phyloP scores from a whole-genome alignment of 2,888 invertebrate species.

The Heliothis peltigera region DNA sequence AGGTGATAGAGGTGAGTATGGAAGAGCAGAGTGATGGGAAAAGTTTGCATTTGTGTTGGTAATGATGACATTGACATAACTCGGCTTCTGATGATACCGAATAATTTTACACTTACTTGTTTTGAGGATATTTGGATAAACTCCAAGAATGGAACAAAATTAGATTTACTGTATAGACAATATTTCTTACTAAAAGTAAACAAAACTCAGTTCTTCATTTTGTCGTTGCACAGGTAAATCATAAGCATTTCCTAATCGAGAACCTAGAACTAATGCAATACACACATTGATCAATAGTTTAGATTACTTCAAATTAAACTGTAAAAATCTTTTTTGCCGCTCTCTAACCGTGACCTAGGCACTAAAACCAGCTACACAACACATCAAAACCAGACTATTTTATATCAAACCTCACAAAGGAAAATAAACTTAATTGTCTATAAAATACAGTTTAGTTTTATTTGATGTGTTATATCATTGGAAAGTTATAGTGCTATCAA shows the following conservation, averaged over 20 bases:
- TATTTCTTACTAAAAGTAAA: no score
- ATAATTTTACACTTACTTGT: no score
- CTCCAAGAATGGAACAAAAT: no score
- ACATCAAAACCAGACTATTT: neutral
- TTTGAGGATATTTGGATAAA: no score
- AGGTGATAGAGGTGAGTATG: slow-evolving; percentile 25
- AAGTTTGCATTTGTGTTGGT: slow-evolving; percentile 23
- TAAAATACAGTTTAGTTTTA: slow-evolving; percentile 19
- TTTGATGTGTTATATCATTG: slow-evolving; percentile 2
- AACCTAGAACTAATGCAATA: neutral
- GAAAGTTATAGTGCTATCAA: slow-evolving; percentile 43
- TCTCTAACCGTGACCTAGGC: slow-evolving; percentile 15
- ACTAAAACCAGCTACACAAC: neutral
- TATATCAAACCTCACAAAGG: neutral
- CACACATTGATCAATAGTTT: neutral
- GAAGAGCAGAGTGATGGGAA: slow-evolving; percentile 10
- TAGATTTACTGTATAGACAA: no score
- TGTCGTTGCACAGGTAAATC: neutral
- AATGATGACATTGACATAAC: slow-evolving; percentile 53
- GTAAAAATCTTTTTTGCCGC: neutral
- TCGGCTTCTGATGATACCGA: slow-evolving; percentile 12
- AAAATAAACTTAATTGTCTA: slow-evolving; percentile 2
- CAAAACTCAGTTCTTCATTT: no score
- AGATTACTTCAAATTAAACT: neutral
- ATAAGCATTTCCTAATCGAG: neutral